Evolutionary conservation across 2,888 invertebrate species (phyloP).

Genomic region (Phortica magna): DNA sequence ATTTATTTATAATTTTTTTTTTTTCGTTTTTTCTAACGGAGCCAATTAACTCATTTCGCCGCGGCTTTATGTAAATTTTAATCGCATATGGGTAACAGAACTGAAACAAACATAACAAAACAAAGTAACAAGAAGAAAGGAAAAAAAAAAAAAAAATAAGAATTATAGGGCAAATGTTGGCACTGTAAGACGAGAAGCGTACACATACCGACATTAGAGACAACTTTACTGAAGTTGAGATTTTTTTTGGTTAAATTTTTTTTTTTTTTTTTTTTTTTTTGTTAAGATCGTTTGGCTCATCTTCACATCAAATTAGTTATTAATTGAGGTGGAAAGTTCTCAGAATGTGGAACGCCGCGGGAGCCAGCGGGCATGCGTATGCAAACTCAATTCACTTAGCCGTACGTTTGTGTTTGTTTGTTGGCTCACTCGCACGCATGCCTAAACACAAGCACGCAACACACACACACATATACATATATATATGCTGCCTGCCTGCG

Average conservation of each 20-base stretch:
- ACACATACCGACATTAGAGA: no score
- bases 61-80: slow-evolving; percentile 19
- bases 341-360: slow-evolving; percentile 70
- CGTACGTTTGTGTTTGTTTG: not conserved
- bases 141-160: not conserved
- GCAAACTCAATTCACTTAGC: not conserved
- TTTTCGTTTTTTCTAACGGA: slow-evolving; percentile 7
- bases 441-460: not conserved
- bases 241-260: no score
- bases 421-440: not conserved
- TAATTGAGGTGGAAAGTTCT: slow-evolving; percentile 71
- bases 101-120: not conserved
- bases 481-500: not conserved
- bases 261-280: no score
- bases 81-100: not conserved
- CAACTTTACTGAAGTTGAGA: no score
- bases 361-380: slow-evolving; percentile 69
- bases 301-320: slow-evolving; percentile 68
- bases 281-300: slow-evolving; percentile 32
- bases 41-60: slow-evolving; percentile 24
- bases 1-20: not conserved
- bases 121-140: not conserved
- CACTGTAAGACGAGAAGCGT: not conserved
- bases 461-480: not conserved
- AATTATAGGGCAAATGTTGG: slow-evolving; percentile 15